phyloP scores from a whole-genome alignment of 2,888 invertebrate species.

The Diarsia brunnea region DNA sequence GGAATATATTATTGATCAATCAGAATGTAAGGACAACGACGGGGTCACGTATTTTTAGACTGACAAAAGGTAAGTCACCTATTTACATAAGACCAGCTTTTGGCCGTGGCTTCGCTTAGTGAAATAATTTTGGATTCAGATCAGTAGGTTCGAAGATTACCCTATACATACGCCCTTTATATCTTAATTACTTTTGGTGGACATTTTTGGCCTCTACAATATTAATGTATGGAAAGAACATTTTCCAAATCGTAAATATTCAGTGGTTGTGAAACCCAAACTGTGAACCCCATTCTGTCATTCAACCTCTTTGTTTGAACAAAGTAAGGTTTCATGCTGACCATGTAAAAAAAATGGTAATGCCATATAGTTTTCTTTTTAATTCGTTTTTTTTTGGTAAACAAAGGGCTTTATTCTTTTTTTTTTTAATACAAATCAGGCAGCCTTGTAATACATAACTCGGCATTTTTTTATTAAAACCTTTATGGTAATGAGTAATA shows the following conservation, averaged over 20 bases:
- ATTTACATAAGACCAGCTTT: not conserved
- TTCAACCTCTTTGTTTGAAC: not conserved
- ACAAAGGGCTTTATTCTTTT: not conserved
- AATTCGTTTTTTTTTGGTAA: not conserved
- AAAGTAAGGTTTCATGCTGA: not conserved
- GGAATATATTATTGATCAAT: slow-evolving; percentile 9
- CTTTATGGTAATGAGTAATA: too few relatives aligned
- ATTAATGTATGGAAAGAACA: not conserved
- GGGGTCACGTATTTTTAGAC: slow-evolving; percentile 38
- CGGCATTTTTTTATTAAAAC: not conserved
- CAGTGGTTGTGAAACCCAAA: not conserved
- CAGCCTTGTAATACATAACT: not conserved
- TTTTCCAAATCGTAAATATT: not conserved
- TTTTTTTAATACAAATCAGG: not conserved
- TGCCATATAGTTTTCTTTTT: not conserved
- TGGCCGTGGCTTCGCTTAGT: not conserved
- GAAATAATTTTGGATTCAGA: not conserved
- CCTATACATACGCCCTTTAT: not conserved
- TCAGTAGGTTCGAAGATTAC: not conserved
- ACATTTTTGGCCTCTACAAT: not conserved
- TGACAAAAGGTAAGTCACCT: not conserved
- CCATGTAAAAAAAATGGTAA: not conserved
- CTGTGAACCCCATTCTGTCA: not conserved
- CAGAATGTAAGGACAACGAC: slow-evolving; percentile 24
- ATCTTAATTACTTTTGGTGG: not conserved